Evolutionary conservation across 1,140 invertebrate genomes (phyloP).

Genomic region (Drosophila trapezifrons): DNA sequence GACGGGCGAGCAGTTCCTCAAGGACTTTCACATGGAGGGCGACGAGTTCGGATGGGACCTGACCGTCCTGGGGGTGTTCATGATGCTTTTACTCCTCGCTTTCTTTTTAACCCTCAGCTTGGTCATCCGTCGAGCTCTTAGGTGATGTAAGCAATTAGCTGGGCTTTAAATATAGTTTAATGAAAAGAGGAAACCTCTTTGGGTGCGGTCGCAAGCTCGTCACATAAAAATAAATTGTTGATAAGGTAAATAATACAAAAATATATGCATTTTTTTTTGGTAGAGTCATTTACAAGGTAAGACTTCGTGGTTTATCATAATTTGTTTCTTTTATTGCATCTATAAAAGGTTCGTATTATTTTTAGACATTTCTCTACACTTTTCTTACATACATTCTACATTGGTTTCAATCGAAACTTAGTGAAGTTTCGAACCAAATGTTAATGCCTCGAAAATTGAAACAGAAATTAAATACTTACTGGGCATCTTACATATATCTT

Average conservation of each 20-base stretch:
- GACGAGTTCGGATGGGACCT: slow-evolving; percentile 78
- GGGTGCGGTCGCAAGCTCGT: neutral
- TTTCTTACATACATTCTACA: neutral
- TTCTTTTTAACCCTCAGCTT: slow-evolving; percentile 65
- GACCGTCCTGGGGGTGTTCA: slow-evolving; percentile 41
- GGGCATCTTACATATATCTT: no score
- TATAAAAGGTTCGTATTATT: neutral
- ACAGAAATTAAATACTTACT: fast-evolving
- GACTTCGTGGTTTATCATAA: no score
- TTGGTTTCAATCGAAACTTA: neutral
- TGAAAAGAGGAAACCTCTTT: neutral
- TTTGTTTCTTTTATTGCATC: neutral
- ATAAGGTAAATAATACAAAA: neutral
- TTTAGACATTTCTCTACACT: neutral
- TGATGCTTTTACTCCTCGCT: slow-evolving; percentile 49
- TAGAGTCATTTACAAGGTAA: no score
- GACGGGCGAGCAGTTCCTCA: slow-evolving; percentile 84
- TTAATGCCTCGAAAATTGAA: no score
- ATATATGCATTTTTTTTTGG: no score
- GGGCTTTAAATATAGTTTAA: neutral
- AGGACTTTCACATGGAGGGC: slow-evolving; percentile 84
- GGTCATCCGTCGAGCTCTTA: slow-evolving; percentile 58
- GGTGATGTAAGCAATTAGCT: neutral
- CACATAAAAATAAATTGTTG: neutral
- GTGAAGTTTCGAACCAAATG: neutral